Evolutionary conservation across 2,888 invertebrate species (phyloP).

Genomic region (Steinernema scapterisci): DNA sequence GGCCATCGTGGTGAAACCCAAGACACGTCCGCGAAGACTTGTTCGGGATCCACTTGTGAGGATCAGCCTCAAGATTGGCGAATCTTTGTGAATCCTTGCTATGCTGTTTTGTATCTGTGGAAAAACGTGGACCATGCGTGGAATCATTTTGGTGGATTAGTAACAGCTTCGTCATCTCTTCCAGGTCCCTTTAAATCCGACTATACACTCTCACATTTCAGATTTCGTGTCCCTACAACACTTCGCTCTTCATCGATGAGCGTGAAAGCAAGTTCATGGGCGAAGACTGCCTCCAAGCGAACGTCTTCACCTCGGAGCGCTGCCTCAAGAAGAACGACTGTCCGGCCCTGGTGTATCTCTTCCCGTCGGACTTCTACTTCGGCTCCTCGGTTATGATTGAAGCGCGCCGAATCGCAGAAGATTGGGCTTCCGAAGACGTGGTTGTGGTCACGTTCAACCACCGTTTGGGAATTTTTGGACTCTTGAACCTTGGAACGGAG

Average conservation of each 20-base stretch:
- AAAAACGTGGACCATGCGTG: too few species aligned
- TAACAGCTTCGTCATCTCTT: too few species aligned
- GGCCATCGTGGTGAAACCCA: too few species aligned
- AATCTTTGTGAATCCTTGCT: too few species aligned
- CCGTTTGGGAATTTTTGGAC: background rate
- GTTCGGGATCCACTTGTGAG: too few species aligned
- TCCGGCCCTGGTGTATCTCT: background rate
- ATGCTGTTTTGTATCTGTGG: too few species aligned
- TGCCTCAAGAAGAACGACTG: background rate
- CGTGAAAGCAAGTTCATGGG: conserved; percentile 19
- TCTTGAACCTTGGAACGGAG: background rate
- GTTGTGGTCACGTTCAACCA: conserved; percentile 26
- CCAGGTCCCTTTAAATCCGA: too few species aligned
- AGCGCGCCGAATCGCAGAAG: background rate
- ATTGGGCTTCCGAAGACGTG: conserved; percentile 5
- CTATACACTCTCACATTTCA: too few species aligned
- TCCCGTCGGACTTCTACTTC: conserved; percentile 4
- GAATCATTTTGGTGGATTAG: too few species aligned
- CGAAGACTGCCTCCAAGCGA: conserved; percentile 19
- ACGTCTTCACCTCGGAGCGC: conserved; percentile 10
- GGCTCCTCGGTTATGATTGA: conserved; percentile 6
- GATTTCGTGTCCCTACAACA: conserved; percentile 15
- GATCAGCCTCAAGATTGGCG: too few species aligned
- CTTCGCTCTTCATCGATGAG: background rate
- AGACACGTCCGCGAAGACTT: too few species aligned